A percentile compares a stretch with the other conserved stretches of the same genome.
phyloP scores from a whole-genome alignment of 2,797 vertebrate genomes.

The Cyclopterus lumpus region DNA sequence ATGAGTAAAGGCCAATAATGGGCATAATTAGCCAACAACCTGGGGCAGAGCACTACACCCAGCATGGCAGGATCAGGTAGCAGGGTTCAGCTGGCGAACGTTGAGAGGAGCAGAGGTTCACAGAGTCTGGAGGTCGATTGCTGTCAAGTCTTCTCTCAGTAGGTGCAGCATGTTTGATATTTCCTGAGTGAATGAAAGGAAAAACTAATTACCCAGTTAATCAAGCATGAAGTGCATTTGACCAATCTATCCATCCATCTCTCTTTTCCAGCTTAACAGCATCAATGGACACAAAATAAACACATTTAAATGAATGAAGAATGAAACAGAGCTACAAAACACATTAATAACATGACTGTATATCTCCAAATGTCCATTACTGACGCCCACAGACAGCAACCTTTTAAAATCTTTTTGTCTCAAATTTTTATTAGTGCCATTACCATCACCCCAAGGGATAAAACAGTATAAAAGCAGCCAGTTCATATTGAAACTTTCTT shows the following conservation, averaged over 20 bases:
- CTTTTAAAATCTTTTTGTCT: background rate
- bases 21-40: slow-evolving; percentile 69
- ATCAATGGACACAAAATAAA: background rate
- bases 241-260: background rate
- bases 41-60: slow-evolving; percentile 32
- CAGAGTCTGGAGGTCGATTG: slow-evolving; percentile 45
- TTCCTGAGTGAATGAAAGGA: slow-evolving; percentile 52
- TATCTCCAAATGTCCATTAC: slow-evolving; percentile 1
- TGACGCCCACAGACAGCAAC: background rate
- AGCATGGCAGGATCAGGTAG: slow-evolving; percentile 67
- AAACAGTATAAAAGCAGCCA: background rate
- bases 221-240: slow-evolving; percentile 4
- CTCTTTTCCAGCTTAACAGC: background rate
- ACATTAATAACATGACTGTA: background rate
- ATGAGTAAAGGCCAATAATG: slow-evolving; percentile 73
- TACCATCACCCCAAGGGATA: background rate
- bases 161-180: slow-evolving; percentile 64
- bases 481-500: slow-evolving; percentile 14
- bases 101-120: slow-evolving; percentile 53
- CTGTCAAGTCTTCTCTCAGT: slow-evolving; percentile 54
- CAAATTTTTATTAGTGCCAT: background rate
- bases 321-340: background rate
- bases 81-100: slow-evolving; percentile 44
- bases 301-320: background rate
- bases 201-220: slow-evolving; percentile 22